Base-by-base conservation (phyloP, 2,797 vertebrate species). In the Phataginus tetradactyla region DNA sequence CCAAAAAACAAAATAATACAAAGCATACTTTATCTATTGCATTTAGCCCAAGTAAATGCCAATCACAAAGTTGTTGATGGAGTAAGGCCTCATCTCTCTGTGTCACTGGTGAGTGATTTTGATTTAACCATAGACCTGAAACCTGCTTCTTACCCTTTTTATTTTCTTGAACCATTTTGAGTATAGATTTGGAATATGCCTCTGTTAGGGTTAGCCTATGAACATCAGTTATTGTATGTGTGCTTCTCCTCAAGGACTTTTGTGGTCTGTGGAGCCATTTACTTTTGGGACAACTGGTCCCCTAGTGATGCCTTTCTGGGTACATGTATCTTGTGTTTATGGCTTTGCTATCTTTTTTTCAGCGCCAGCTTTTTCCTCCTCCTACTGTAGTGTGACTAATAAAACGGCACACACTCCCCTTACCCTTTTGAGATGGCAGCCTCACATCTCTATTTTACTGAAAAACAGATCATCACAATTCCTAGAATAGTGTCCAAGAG, bases 81-180 rank as follows among this genome's bases (percentile, higher is more conserved):
- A 79, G 5, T 12, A 15, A 61, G 18, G 51, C 34, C 25, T 95
- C 34, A 29, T 51, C 13, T 51, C 29, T 5, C 63, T 23, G 17
- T 4, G 4, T 29, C 37, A 4, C 13, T 66, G 61, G 42, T 14
- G 59, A 69, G n/a, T 51, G 29, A 21, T 57, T 92, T 86, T 64
- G 37, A 37, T 37, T 79, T 53, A 53, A 4, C 25, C 12, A 4
- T 15, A 32, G 12, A 42, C 18, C 59, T 15, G 34, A 85, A 78
- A 72, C 10, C 12, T 57, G 29, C 23, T 75, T 78, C 17, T 64
- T 55, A 1, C 51, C 45, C 27, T 84, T 81, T 61, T 79, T 21
- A 32, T 74, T 32, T 78, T 64, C 61, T 83, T n/a, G 39, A 87
- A 27, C 10, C 13, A 64, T n/a, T 74, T 63, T 91, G 69, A 79